Base-by-base conservation (phyloP, 1,140 invertebrate genomes). In the Trichogramma pretiosum region DNA sequence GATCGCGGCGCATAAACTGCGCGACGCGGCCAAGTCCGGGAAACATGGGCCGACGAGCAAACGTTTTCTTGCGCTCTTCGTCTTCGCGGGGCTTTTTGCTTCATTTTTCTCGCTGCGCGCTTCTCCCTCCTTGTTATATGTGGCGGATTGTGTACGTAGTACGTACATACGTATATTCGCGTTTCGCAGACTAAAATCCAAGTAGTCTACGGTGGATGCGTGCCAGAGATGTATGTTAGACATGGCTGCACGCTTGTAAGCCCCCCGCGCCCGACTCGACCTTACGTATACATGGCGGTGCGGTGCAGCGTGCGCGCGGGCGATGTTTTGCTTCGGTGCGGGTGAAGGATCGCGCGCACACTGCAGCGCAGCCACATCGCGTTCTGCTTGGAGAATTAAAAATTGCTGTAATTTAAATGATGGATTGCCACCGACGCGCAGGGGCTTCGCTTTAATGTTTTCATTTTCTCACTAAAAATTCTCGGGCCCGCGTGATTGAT, bases 171-270 rank as follows among this genome's bases (percentile, higher is more conserved):
- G n/a, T n/a, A n/a, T n/a, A n/a, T n/a, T n/a, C n/a, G n/a, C n/a
- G n/a, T n/a, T n/a, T 19, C 24, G 34, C 34, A 33, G 40, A 43
- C 35, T 38, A 40, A 11, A 34, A 48, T 41, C 17, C 40, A n/a
- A n/a, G n/a, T n/a, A n/a, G n/a, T n/a, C n/a, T n/a, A 11, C 39
- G 42, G 40, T 50, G 48, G 33, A 46, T 45, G 37, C 26, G 42
- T 19, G 47, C 34, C 41, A 33, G 42, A 50, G 48, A 50, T 38
- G 28, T 48, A 37, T 43, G 39, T 33, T 16, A n/a, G 16, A 30
- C 39, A 28, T 46, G 16, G n/a, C n/a, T n/a, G n/a, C n/a, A n/a
- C n/a, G n/a, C n/a, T n/a, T n/a, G n/a, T n/a, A n/a, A n/a, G n/a
- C 43, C 28, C 43, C 10, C 19, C 33, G 16, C n/a, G 30, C 32